These are phyloP conservation scores for Notothenia rossii DNA, from an alignment of 2,113 vertebrate species.

Conservation along the genomic window DNA sequence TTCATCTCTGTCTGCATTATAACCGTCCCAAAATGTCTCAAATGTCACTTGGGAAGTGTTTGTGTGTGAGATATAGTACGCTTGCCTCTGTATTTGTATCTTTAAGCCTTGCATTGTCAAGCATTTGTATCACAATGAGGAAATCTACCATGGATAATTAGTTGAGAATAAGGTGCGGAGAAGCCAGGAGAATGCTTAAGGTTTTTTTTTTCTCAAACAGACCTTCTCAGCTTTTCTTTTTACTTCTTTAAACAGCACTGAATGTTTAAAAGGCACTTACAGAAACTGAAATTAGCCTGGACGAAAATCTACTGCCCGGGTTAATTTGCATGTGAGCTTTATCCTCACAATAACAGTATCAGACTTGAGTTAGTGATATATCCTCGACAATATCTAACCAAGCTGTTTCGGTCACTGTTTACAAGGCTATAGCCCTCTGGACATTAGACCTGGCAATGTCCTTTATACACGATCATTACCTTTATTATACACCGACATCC, in stretches of 20 bases:
- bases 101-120: conserved; percentile 66
- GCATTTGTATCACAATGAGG: conserved; percentile 73
- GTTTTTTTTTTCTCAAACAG: conserved; percentile 37
- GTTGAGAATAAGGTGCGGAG: conserved; percentile 69
- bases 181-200: conserved; percentile 65
- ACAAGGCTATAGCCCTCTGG: conserved; percentile 1
- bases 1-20: conserved; percentile 62
- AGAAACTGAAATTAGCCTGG: conserved; percentile 22
- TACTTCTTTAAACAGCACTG: conserved; percentile 51
- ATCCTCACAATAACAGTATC: conserved; percentile 25
- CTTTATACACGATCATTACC: conserved; percentile 50
- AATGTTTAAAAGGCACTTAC: conserved; percentile 39
- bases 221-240: conserved; percentile 55
- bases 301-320: conserved; percentile 18
- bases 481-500: conserved; percentile 40
- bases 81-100: conserved; percentile 53
- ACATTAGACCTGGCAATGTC: conserved; percentile 10
- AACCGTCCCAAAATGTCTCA: conserved; percentile 69
- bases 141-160: conserved; percentile 78
- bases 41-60: conserved; percentile 61
- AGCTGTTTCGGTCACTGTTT: not conserved
- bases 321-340: conserved; percentile 31
- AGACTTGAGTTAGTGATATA: not conserved
- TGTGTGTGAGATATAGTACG: conserved; percentile 44
- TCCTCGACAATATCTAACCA: conserved; percentile 11